Evolutionary conservation across 2,113 vertebrate species (phyloP).

Genomic region (Brachyhypopomus occidentalis): DNA sequence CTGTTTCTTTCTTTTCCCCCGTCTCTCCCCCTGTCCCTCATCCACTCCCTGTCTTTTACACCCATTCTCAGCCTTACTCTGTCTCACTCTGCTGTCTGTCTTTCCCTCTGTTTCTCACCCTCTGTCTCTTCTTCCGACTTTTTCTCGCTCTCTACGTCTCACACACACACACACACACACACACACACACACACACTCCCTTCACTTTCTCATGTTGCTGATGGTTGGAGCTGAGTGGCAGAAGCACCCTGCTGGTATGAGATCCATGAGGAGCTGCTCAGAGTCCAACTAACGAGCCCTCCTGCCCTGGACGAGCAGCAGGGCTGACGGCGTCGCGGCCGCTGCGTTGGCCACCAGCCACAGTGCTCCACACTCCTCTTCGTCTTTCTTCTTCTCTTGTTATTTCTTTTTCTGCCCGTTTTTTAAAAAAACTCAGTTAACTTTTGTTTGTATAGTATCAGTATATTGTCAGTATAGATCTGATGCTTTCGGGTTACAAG

Average conservation of each 20-base stretch:
- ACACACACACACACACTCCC: neutral
- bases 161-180: neutral
- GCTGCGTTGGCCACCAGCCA: too few species aligned
- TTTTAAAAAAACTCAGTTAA: neutral
- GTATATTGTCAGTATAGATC: neutral
- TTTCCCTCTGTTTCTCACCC: neutral
- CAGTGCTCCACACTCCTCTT: too few species aligned
- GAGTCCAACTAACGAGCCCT: conserved; percentile 27
- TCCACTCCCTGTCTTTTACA: neutral
- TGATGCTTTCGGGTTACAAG: neutral
- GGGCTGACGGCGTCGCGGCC: neutral
- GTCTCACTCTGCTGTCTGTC: neutral
- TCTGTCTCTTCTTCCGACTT: neutral
- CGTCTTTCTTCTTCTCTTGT: neutral
- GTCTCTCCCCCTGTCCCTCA: neutral
- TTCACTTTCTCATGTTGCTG: neutral
- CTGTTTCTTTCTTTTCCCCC: neutral
- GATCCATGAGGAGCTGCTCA: neutral
- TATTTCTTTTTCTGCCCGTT: neutral
- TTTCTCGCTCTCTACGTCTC: neutral
- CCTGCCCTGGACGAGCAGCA: neutral
- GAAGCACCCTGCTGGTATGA: conserved; percentile 7
- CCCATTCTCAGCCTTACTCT: neutral
- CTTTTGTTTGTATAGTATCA: too few species aligned
- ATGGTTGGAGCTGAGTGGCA: neutral